Base-by-base conservation (phyloP, 53 echinoderm and acorn worm species). In the Luidia sarsii region DNA sequence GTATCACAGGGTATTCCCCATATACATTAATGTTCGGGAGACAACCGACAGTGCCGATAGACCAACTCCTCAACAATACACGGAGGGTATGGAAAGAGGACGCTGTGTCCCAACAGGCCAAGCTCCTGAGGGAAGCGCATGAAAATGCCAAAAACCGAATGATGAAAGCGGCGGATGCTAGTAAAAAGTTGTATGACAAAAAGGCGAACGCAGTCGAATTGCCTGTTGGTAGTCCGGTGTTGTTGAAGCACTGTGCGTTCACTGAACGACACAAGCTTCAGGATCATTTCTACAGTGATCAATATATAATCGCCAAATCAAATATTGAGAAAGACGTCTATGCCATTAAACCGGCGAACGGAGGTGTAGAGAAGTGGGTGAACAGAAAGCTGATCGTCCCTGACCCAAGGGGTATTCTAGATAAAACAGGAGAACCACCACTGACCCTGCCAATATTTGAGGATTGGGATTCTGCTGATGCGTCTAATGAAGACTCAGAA, bases 241-340 rank as follows among this genome's bases (percentile, higher is more conserved):
- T 82, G 54, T 20, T 81, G 20, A 67, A 67, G 21, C n/a, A 48
- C 22, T 67, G 82, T 23, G 82, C 65, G 24, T 82, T 82, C 15
- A 67, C 66, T 14, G 65, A 64, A 16, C 41, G 80, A 4, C 80
- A 80, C n/a, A 80, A 80, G 50, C 59, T 80, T 1, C 63, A 25
- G 11, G 65, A 80, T 32, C 45, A 80, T 14, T 80, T 63, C 39
- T 20, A 51, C 3, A 43, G 80, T 20, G 48, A 80, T 21, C 80
- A 62, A 16, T 74, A 52, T 23, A 34, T 74, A 6, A 30, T 50
- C 37, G 57, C 34, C 31, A 55, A 70, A 9, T 4, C 28, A 32
- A 48, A 37, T 38, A 24, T 18, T 4, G 18, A 6, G 53, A 53
- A 53, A 4, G 53, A 53, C 20, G 7, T 53, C 4, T 53, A 34